These are phyloP conservation scores for Drosophila tristis DNA, from an alignment of 1,140 invertebrate species.

Conservation along the genomic window DNA sequence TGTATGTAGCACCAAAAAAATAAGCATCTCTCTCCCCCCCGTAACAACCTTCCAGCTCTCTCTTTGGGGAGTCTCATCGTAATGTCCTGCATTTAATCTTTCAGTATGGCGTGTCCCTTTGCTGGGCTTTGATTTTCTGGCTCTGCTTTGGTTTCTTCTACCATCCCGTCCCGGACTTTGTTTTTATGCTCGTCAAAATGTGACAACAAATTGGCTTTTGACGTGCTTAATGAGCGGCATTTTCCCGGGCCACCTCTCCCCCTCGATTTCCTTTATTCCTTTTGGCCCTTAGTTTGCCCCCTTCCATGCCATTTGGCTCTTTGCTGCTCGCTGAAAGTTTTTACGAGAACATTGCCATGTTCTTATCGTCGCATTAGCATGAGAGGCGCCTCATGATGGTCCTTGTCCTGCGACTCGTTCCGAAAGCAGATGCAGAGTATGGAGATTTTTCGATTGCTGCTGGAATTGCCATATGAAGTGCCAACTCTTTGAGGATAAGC, in stretches of 20 bases:
- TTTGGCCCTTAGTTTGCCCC: neutral
- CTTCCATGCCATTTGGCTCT: neutral
- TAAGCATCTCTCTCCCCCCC: constrained; percentile 19
- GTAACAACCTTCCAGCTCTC: neutral
- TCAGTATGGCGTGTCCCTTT: constrained; percentile 57
- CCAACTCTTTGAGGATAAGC: constrained; percentile 8
- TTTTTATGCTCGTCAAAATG: constrained; percentile 67
- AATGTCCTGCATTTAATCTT: constrained; percentile 77
- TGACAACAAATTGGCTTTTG: constrained; percentile 80
- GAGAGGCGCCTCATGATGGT: constrained; percentile 13
- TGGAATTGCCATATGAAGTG: constrained; percentile 33
- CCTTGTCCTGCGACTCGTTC: too few species aligned
- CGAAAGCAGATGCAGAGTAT: too few species aligned
- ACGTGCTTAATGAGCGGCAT: constrained; percentile 73
- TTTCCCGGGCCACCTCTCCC: constrained; percentile 17
- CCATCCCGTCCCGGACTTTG: constrained; percentile 2
- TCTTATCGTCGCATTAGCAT: constrained; percentile 36
- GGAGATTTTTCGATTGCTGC: neutral
- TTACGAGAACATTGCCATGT: constrained; percentile 32
- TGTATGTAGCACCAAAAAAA: constrained; percentile 37
- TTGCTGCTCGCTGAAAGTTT: constrained; percentile 26
- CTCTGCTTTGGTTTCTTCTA: constrained; percentile 47
- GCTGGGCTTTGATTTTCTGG: constrained; percentile 16
- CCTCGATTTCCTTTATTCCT: constrained; percentile 19
- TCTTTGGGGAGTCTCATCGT: constrained; percentile 39